Evolutionary conservation across 1,140 invertebrate genomes (phyloP), one percentile per base, ranked within the genome.

Genomic region (Drosophila sproati): DNA sequence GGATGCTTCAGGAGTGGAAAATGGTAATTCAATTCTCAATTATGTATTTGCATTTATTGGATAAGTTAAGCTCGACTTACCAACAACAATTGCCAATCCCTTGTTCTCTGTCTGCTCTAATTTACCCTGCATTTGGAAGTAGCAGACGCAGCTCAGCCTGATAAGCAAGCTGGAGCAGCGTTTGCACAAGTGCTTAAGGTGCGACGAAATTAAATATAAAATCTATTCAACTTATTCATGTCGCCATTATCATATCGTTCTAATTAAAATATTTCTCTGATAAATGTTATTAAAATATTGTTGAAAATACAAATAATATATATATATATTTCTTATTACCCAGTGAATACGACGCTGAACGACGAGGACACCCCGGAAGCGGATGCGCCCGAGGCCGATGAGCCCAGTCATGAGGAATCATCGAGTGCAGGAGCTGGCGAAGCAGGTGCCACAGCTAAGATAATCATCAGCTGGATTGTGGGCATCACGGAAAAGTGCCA

Each of bases 391-490:
- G 91, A 91, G 34, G 67, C 72, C 1, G 91, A 92, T 47, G 91
- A 91, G 10, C 82, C 85, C 2, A 63, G 64, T 1, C 52, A 76
- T 0, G 91, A 92, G 47, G 91, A 91, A 12, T 55, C 77, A 0
- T 56, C 62, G 6, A 45, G 71, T 12, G 57, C 54, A 2, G 68
- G 35, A 8, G 57, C 63, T 5, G 74, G 57, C 4, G 90, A 91
- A 41, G 43, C 70, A 5, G 85, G 80, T 10, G 29, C 72, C 4
- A 5, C 64, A 5, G 37, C 82, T 0, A 92, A 92, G 61, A 78
- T 66, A 7, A 91, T 91, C 31, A 92, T 92, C n/a, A 66, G 75
- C 34, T 92, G 88, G 86, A 81, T 92, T 51, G 85, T 92, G 10
- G 80, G 76, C 29, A 79, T 67, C 31, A 66, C 52, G 5, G 69